Conservation (phyloP, 2,113 vertebrate genomes). For the Laterallus jamaicensis region DNA sequence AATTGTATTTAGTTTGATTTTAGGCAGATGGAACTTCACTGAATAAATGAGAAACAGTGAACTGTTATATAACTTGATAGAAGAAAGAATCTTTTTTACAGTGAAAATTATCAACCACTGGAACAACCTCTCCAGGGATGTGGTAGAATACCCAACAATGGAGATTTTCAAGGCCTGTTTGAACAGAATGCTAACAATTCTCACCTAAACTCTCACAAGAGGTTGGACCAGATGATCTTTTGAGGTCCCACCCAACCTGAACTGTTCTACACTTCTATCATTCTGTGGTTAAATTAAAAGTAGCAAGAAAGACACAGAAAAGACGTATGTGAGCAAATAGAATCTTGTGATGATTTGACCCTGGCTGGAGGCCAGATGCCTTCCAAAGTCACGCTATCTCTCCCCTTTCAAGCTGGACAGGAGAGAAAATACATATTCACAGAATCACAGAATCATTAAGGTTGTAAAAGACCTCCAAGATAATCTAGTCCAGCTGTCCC, state of each 20-base stretch:
- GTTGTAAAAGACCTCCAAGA: no score
- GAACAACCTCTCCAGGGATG: neutral
- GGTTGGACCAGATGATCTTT: neutral
- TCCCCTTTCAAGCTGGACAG: no score
- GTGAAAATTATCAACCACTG: neutral
- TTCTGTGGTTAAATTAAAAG: neutral
- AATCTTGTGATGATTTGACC: no score
- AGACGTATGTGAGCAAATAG: no score
- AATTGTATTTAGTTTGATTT: neutral
- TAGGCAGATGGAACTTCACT: neutral
- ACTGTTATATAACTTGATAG: neutral
- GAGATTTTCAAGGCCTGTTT: neutral
- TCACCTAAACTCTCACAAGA: neutral
- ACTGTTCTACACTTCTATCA: neutral
- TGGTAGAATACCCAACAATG: no score
- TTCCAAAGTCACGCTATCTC: no score
- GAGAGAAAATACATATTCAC: no score
- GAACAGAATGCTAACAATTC: neutral
- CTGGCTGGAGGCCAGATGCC: no score
- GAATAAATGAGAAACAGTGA: neutral
- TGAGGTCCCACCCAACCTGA: neutral
- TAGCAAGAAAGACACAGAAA: no score
- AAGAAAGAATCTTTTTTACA: neutral
- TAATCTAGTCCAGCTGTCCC: no score
- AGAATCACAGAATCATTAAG: no score